These are phyloP conservation scores for Xenopus borealis DNA, from an alignment of 2,113 vertebrate genomes.

Conservation along the genomic window DNA sequence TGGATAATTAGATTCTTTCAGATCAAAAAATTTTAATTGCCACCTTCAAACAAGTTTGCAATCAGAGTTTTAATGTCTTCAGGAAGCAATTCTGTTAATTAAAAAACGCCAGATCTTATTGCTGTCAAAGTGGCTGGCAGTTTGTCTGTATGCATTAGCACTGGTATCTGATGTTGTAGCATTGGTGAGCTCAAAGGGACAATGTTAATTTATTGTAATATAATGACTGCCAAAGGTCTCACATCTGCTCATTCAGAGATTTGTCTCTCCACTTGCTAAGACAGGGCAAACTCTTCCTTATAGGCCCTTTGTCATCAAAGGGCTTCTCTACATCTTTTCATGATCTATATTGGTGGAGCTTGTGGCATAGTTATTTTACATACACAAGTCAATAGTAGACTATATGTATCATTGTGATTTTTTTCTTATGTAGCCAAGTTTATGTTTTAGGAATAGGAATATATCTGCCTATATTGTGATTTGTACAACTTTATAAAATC, in stretches of 20 bases:
- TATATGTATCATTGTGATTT: no score
- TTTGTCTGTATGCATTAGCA: conserved; percentile 37
- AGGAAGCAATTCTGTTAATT: conserved; percentile 28
- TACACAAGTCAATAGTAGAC: not conserved
- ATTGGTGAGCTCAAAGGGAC: conserved; percentile 20
- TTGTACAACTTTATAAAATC: no score
- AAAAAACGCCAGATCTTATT: conserved; percentile 22
- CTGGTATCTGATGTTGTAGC: conserved; percentile 35
- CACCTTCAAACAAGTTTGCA: conserved; percentile 32
- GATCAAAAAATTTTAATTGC: conserved; percentile 23
- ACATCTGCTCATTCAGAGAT: conserved; percentile 16
- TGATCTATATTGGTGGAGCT: conserved; percentile 14
- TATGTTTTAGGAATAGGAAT: no score
- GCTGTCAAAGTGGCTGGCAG: conserved; percentile 14
- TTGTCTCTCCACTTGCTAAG: conserved; percentile 1
- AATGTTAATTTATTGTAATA: conserved; percentile 22
- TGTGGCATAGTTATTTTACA: not conserved
- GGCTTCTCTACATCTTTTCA: conserved; percentile 16
- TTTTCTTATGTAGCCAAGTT: no score
- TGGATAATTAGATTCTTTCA: conserved; percentile 24
- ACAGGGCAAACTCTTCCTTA: not conserved
- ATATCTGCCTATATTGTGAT: no score
- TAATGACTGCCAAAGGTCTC: conserved; percentile 37
- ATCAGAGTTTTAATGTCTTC: conserved; percentile 33
- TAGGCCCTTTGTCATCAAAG: not conserved